Percentiles rank a stretch among this genome's conserved stretches.
phyloP scores from a whole-genome alignment of 2,797 vertebrate species.

The Momotus momota region DNA sequence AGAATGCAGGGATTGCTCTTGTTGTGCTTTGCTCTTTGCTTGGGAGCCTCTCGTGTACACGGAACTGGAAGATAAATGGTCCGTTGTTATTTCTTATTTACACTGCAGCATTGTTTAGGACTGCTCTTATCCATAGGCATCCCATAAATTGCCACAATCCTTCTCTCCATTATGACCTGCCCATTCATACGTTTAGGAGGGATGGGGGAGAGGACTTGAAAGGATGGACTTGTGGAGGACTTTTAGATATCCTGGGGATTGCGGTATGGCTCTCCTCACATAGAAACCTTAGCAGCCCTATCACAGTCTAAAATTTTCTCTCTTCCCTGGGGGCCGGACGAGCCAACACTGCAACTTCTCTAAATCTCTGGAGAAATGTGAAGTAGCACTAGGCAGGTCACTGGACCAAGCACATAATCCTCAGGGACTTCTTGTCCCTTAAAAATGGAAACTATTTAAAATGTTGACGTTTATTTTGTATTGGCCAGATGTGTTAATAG shows the following conservation, averaged over 20 bases:
- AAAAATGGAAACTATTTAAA: background rate
- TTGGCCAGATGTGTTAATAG: background rate
- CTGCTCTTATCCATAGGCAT: background rate
- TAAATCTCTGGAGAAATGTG: background rate
- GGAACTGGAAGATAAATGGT: background rate
- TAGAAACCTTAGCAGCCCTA: background rate
- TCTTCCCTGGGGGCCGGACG: background rate
- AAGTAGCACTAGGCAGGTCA: background rate
- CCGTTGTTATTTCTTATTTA: background rate
- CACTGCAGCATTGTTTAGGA: background rate
- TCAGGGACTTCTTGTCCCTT: background rate
- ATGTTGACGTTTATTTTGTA: background rate
- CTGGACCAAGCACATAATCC: fast-evolving
- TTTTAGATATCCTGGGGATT: background rate
- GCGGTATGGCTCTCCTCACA: background rate
- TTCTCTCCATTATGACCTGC: background rate
- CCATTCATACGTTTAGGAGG: background rate
- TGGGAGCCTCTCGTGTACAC: background rate
- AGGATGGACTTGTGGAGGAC: background rate
- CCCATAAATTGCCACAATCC: background rate
- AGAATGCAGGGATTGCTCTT: background rate
- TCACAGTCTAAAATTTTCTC: background rate
- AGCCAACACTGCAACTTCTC: background rate
- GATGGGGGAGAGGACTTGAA: background rate
- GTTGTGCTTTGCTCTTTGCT: background rate